phyloP scores from a whole-genome alignment of 2,113 vertebrate species.

The Brachypteracias leptosomus region DNA sequence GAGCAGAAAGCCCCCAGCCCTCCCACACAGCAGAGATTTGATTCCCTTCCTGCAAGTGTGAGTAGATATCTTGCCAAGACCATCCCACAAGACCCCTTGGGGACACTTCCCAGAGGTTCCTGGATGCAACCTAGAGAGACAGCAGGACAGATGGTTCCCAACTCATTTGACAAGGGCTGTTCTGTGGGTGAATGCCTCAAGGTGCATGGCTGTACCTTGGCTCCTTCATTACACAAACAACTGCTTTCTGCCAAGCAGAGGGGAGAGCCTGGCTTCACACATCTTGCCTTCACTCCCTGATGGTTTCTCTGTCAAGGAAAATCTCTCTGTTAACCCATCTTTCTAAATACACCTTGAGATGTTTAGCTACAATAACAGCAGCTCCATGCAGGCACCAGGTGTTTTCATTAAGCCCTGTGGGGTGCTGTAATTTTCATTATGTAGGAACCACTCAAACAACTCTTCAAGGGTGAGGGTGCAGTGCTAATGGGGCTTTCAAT shows the following conservation, averaged over 20 bases:
- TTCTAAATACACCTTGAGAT: background rate
- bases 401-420: background rate
- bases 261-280: background rate
- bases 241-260: background rate
- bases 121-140: no score
- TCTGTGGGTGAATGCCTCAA: background rate
- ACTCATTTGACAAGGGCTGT: background rate
- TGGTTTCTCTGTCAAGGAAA: background rate
- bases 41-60: background rate
- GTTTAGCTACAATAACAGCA: background rate
- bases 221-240: background rate
- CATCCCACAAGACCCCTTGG: background rate
- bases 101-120: background rate
- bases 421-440: conserved; percentile 20
- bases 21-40: background rate
- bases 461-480: background rate
- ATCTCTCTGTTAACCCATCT: background rate
- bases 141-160: fast-evolving
- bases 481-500: background rate
- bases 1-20: background rate
- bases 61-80: background rate
- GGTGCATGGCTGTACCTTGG: background rate
- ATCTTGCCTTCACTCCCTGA: background rate
- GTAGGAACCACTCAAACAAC: background rate
- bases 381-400: background rate